Evolutionary conservation across 2,113 vertebrate species (phyloP), one percentile per base, ranked within the genome.

Genomic region (Galbula dea): DNA sequence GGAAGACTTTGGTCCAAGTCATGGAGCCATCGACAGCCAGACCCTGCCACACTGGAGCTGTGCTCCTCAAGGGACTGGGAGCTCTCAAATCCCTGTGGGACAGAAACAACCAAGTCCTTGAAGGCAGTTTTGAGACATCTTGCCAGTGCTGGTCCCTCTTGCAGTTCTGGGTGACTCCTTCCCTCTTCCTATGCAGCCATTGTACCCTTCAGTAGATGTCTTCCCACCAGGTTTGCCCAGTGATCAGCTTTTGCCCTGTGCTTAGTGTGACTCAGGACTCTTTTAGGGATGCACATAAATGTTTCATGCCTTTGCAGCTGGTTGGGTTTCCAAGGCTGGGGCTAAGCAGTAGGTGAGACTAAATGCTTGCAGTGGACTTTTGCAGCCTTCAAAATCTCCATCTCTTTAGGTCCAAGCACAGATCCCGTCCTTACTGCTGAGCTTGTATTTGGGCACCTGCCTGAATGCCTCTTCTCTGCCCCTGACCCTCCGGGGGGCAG

Each of bases 11-110:
- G 46, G 34, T 54, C 52, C 23, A 26, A 41, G 26, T 37, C 37
- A 4, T 19, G n/a, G 51, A 72, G 54, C 39, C 14, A 6, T 51
- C 61, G 39, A 26, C 26, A 75, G 8, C 26, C 84, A 66, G 57
- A 43, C 43, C 32, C 27, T 72, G 36, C 34, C 36, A 29, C 12
- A 1, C 39, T 2, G 3, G 17, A 26, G 24, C 45, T 73, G 15
- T 39, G 27, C n/a, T 45, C 4, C n/a, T 67, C 0, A 1, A n/a
- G 63, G 32, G 27, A 1, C 0, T 69, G 66, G 32, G 52, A 86
- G 74, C 63, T 76, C 21, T 34, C 52, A 48, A 2, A 29, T 36
- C 37, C 51, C 3, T 3, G 2, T 22, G 24, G 65, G 51, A 71
- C 61, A 63, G 37, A 77, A 72, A 30, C 12, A 30, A 10, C 51